Base-by-base conservation (phyloP, 2,113 vertebrate species). In the Zosterops japonicus region DNA sequence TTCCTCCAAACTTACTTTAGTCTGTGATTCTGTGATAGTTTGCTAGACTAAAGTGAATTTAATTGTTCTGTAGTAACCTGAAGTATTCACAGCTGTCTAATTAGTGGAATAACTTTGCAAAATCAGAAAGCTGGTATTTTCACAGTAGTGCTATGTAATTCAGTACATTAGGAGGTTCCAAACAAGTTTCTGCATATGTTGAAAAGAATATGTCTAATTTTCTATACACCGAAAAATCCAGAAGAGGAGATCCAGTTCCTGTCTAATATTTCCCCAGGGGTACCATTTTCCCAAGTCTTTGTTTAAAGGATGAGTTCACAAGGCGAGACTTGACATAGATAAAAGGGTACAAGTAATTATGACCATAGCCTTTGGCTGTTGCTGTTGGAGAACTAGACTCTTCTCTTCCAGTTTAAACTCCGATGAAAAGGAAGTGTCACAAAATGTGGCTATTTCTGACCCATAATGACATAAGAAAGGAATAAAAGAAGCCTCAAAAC, bases 1-100 rank as follows among this genome's bases (percentile, higher is more conserved):
- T 46, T 39, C 72, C 33, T 52, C 15, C 28, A 39, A 39, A 1
- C 5, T 60, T 39, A 27, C 1, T 0, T 0, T 33, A 17, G 13
- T 83, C 56, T 70, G 14, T 68, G 42, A 28, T 47, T 65, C 42
- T 57, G 33, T 44, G 46, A 28, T 53, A 53, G 15, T 85, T 93
- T 87, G 14, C 25, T 78, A 50, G 70, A 47, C 47, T 60, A 78
- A 94, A 75, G 77, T 83, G 4, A 44, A 78, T 91, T 70, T 52
- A 65, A 60, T 56, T 79, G 19, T 33, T 75, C 56, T 91, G 17
- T 83, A 79, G 36, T 84, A 78, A 75, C 28, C 21, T 64, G 17
- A 83, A 35, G 57, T 78, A 52, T 75, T 82, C 44, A 75, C 41
- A 82, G 41, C 31, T 82, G 24, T 87, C 65, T 64, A 52, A 83